Evolutionary conservation across 2,888 invertebrate species (phyloP).

Genomic region (Oscheius sp.): DNA sequence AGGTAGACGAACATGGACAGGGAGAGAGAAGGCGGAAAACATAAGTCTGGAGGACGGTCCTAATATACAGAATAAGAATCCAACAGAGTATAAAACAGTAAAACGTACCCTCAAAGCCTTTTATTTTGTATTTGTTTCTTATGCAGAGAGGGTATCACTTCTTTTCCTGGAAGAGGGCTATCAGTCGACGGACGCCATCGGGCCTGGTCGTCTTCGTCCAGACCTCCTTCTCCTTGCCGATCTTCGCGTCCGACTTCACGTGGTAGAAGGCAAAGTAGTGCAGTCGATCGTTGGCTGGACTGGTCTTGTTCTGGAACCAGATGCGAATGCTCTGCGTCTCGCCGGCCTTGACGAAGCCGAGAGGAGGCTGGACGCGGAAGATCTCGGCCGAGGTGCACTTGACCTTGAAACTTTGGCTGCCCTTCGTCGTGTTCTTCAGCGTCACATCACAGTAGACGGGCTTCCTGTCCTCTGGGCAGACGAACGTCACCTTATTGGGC

Average conservation of each 20-base stretch:
- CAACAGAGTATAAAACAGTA: too few relatives aligned
- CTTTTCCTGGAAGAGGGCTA: constrained; percentile 10
- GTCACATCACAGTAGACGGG: constrained; percentile 41
- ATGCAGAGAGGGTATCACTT: neutral
- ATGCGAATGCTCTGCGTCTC: constrained; percentile 44
- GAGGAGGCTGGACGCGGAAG: constrained; percentile 66
- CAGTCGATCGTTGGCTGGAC: constrained; percentile 39
- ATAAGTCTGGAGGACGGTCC: too few relatives aligned
- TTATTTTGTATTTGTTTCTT: neutral
- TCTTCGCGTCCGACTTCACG: constrained; percentile 42
- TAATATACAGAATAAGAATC: too few relatives aligned
- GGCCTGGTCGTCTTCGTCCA: constrained; percentile 57
- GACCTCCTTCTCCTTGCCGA: constrained; percentile 36
- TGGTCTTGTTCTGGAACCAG: constrained; percentile 40
- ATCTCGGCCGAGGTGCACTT: constrained; percentile 65
- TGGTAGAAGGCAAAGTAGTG: constrained; percentile 68
- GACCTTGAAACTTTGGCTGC: constrained; percentile 54
- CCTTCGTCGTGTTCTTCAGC: constrained; percentile 56
- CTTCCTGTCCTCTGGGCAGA: constrained; percentile 38
- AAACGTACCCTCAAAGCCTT: too few relatives aligned
- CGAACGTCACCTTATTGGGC: constrained; percentile 49
- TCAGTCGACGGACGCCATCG: constrained; percentile 42
- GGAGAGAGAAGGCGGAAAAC: too few relatives aligned
- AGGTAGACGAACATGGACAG: too few relatives aligned
- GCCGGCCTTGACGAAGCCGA: constrained; percentile 59